Evolutionary conservation across 2,113 vertebrate genomes (phyloP).

Genomic region (Ictalurus furcatus): DNA sequence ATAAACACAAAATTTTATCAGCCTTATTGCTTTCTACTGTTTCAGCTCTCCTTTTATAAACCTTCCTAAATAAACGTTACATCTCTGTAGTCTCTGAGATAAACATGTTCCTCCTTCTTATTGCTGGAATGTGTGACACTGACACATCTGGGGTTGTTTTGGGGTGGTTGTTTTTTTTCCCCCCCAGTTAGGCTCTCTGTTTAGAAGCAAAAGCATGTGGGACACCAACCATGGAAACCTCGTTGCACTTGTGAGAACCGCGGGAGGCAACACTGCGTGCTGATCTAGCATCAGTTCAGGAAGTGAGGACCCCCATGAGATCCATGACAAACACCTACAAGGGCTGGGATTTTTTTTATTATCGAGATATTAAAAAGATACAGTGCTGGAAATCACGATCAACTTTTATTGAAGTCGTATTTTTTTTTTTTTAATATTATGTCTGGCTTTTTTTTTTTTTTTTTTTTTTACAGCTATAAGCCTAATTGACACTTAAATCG

Average conservation of each 20-base stretch:
- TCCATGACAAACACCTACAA: not conserved
- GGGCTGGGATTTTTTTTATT: not conserved
- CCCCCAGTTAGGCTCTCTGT: not conserved
- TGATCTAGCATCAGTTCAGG: not conserved
- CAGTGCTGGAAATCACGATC: not conserved
- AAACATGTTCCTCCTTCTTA: not conserved
- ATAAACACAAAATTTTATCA: conserved; percentile 10
- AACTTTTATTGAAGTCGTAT: not conserved
- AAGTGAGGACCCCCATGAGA: not conserved
- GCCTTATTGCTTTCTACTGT: not conserved
- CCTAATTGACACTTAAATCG: not conserved
- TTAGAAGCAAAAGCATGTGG: not conserved
- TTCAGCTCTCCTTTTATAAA: not conserved
- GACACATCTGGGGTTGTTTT: not conserved
- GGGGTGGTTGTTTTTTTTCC: not conserved
- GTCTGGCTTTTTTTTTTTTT: not conserved
- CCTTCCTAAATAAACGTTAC: not conserved
- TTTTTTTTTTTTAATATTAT: not conserved
- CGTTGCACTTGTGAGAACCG: not conserved
- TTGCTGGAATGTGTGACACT: not conserved
- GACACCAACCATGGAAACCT: conserved; percentile 1
- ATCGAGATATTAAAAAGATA: not conserved
- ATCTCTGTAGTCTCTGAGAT: not conserved
- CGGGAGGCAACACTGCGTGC: not conserved
- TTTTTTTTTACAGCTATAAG: not conserved